Percentiles rank a stretch among this genome's conserved stretches.
These are phyloP conservation scores for Aphaenogaster floridana DNA, from an alignment of 1,140 invertebrate species.

Conservation along the genomic window DNA sequence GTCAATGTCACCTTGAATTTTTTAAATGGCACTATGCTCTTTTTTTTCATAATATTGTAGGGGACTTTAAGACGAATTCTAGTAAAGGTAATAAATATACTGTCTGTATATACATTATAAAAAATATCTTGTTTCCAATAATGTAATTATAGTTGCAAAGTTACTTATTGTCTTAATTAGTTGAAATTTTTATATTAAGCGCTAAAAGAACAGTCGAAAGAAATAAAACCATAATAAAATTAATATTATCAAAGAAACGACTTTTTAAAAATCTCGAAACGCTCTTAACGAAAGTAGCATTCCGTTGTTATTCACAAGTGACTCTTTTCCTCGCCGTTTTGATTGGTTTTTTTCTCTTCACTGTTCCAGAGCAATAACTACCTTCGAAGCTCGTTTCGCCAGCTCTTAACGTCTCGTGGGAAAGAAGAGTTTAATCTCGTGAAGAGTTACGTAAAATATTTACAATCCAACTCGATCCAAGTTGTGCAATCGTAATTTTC, in stretches of 20 bases:
- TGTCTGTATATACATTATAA: neutral
- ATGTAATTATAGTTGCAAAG: neutral
- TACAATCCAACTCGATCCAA: neutral
- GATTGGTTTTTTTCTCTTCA: conserved; percentile 36
- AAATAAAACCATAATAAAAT: neutral
- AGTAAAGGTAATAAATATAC: neutral
- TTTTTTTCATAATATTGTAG: too few species aligned
- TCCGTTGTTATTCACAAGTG: neutral
- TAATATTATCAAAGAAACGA: neutral
- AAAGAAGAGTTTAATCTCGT: conserved; percentile 44
- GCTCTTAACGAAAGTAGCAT: conserved; percentile 53
- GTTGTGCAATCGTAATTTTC: neutral
- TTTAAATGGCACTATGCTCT: too few species aligned
- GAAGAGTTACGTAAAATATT: conserved; percentile 33
- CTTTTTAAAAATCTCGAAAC: conserved; percentile 29
- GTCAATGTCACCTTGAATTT: too few species aligned
- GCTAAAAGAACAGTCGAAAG: neutral
- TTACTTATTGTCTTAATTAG: neutral
- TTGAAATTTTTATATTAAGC: neutral
- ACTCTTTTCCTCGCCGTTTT: conserved; percentile 5
- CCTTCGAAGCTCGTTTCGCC: conserved; percentile 41
- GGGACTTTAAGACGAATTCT: too few species aligned
- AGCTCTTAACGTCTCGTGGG: neutral
- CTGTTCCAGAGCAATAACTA: conserved; percentile 65
- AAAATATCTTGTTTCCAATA: neutral